These are phyloP conservation scores for Salvelinus sp. DNA, from an alignment of 2,113 vertebrate species.

Conservation along the genomic window DNA sequence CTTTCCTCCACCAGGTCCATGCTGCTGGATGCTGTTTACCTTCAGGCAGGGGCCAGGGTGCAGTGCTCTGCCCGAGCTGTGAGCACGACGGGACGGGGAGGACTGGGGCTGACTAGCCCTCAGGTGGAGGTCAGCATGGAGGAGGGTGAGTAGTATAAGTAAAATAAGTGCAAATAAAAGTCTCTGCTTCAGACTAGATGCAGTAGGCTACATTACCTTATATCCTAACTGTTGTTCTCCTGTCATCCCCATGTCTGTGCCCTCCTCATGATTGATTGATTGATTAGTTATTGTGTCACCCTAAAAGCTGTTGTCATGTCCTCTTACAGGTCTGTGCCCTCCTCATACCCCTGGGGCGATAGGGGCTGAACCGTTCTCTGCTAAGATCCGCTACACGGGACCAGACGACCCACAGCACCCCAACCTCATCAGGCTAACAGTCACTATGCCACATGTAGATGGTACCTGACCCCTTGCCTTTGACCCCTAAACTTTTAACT, in stretches of 20 bases:
- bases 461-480: slow-evolving; percentile 50
- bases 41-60: slow-evolving; percentile 64
- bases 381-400: slow-evolving; percentile 81
- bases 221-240: too few species aligned
- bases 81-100: slow-evolving; percentile 44
- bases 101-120: slow-evolving; percentile 41
- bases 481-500: neutral
- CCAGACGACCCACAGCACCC: slow-evolving; percentile 74
- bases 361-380: slow-evolving; percentile 84
- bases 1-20: slow-evolving; percentile 50
- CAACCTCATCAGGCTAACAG: slow-evolving; percentile 80
- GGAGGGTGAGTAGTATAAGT: neutral
- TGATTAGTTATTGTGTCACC: too few species aligned
- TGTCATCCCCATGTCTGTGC: too few species aligned
- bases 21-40: slow-evolving; percentile 60
- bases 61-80: slow-evolving; percentile 57
- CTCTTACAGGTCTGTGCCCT: slow-evolving; percentile 79
- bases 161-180: too few species aligned
- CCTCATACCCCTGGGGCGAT: slow-evolving; percentile 76
- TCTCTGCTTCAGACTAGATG: too few species aligned
- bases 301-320: neutral
- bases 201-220: too few species aligned
- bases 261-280: too few species aligned
- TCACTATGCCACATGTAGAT: slow-evolving; percentile 84
- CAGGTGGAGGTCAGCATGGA: neutral